Conservation (phyloP, 2,797 vertebrate genomes). For the Percopsis omiscomaycus region DNA sequence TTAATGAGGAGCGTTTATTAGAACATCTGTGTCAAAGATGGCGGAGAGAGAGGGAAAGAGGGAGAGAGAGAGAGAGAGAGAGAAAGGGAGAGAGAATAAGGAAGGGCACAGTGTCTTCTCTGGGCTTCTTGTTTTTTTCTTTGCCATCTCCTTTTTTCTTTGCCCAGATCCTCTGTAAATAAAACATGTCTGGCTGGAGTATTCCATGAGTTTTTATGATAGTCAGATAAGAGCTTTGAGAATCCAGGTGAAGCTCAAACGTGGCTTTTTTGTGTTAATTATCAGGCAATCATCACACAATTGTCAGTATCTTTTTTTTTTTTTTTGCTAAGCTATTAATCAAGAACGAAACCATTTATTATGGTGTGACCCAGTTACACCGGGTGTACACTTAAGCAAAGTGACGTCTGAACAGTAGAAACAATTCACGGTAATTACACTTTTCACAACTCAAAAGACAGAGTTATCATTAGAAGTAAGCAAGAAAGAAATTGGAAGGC, state of each 20-base stretch:
- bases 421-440: not conserved
- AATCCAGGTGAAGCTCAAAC: constrained; percentile 33
- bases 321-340: constrained; percentile 10
- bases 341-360: constrained; percentile 4
- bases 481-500: not conserved
- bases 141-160: constrained; percentile 55
- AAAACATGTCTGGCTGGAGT: constrained; percentile 68
- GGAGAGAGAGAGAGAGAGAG: constrained; percentile 30
- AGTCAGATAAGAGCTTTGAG: constrained; percentile 15
- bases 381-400: not conserved
- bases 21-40: constrained; percentile 84
- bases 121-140: constrained; percentile 65
- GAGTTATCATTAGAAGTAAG: not conserved
- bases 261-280: constrained; percentile 18
- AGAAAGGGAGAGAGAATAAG: constrained; percentile 13
- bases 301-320: constrained; percentile 11
- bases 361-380: constrained; percentile 5
- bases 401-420: not conserved
- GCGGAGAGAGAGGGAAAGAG: constrained; percentile 57
- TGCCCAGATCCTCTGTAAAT: constrained; percentile 74
- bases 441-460: constrained; percentile 7
- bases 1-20: constrained; percentile 83
- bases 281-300: constrained; percentile 7
- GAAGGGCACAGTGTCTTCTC: constrained; percentile 39
- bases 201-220: constrained; percentile 25